Conservation (phyloP, 2,888 invertebrate species). For the Phaedon cochleariae region DNA sequence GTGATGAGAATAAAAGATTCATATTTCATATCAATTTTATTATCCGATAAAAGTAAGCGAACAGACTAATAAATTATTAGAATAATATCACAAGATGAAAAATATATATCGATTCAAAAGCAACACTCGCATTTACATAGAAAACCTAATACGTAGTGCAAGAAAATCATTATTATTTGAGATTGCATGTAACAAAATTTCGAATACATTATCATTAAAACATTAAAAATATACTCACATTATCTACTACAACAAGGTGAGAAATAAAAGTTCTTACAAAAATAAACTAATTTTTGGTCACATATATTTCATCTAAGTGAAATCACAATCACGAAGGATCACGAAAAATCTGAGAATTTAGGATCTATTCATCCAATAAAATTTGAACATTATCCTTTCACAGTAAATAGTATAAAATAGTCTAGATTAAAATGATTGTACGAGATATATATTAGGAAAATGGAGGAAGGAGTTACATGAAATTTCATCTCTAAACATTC, state of each 20-base stretch:
- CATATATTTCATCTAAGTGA: constrained; percentile 34
- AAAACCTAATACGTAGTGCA: neutral
- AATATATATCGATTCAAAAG: constrained; percentile 41
- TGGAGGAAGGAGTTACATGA: constrained; percentile 25
- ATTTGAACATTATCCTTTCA: constrained; percentile 37
- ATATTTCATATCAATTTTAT: neutral
- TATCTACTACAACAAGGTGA: too few species aligned
- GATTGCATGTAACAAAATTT: neutral
- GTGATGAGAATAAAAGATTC: neutral
- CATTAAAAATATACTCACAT: constrained; percentile 37
- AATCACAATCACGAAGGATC: constrained; percentile 32
- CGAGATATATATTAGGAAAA: constrained; percentile 41
- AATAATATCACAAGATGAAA: constrained; percentile 48
- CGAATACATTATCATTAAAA: constrained; percentile 9
- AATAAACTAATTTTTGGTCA: constrained; percentile 46
- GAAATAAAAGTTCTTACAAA: constrained; percentile 39
- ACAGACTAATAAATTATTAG: constrained; percentile 46
- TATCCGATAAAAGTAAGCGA: constrained; percentile 32
- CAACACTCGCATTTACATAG: neutral
- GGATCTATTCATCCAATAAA: constrained; percentile 8
- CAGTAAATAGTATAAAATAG: constrained; percentile 49
- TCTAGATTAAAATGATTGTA: constrained; percentile 51
- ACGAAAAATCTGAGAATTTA: constrained; percentile 22
- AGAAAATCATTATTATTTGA: neutral
- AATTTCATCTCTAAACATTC: constrained; percentile 19